Evolutionary conservation across 2,888 invertebrate species (phyloP), one percentile per base, ranked within the genome.

Genomic region (Pheosia tremula): DNA sequence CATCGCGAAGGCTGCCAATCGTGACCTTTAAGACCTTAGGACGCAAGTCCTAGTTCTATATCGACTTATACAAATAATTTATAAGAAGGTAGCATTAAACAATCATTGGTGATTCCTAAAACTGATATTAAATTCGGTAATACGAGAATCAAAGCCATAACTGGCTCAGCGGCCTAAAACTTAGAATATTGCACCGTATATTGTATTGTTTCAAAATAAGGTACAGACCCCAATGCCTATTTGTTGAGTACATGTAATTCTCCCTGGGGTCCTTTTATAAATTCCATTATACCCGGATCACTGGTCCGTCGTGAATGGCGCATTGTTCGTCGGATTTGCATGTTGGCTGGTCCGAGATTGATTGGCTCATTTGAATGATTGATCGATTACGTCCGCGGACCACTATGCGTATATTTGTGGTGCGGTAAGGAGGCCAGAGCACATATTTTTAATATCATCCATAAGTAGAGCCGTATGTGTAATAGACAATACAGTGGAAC

Each of bases 281-380:
- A 39, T n/a, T 55, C 55, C 55, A 55, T 55, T 55, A 13, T 10
- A 39, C 36, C 55, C n/a, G 55, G 55, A 55, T 55, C 7, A 55
- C 13, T 39, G 39, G n/a, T 55, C n/a, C 55, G 24, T 53, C 53
- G 61, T 62, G 63, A 67, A 69, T 67, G 68, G 43, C 37, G 60
- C 69, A 75, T 78, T 81, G 79, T 79, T 72, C 64, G 64, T 58
- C 60, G 64, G 77, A 80, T 80, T 80, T 77, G 80, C 82, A 74
- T 78, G 77, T 68, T 64, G 63, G n/a, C 39, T 60, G 53, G 58
- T 10, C 50, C 54, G 66, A 73, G 78, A 81, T 79, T 77, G 80
- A 82, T 81, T 72, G 70, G 68, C 73, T 72, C 78, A 75, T 80
- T 77, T 66, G 59, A 65, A 72, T 82, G 82, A 82, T 81, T 76